Evolutionary conservation across 2,113 vertebrate genomes (phyloP).

Genomic region (Edolisoma coerulescens): DNA sequence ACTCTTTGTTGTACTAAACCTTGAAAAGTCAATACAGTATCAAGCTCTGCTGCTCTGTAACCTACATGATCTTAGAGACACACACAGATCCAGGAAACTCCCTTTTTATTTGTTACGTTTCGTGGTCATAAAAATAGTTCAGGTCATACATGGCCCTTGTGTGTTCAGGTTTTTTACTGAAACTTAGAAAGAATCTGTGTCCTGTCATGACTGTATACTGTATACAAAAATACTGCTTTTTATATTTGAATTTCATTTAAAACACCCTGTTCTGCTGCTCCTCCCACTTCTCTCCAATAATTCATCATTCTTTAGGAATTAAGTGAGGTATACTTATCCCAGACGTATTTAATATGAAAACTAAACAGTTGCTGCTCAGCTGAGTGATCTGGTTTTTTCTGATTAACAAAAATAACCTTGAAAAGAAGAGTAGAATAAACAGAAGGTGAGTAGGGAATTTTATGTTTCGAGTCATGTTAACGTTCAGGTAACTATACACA

Average conservation of each 20-base stretch:
- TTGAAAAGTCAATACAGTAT: not conserved
- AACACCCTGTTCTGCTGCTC: not conserved
- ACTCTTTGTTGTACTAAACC: not conserved
- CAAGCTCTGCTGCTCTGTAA: not conserved
- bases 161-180: not conserved
- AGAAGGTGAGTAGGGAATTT: not conserved
- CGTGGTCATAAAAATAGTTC: not conserved
- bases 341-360: not conserved
- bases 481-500: not conserved
- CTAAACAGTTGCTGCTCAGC: not conserved
- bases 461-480: not conserved
- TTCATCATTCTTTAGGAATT: not conserved
- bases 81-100: not conserved
- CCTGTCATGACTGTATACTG: not conserved
- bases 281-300: not conserved
- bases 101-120: not conserved
- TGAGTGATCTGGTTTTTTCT: not conserved
- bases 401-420: not conserved
- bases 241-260: not conserved
- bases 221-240: not conserved
- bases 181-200: not conserved
- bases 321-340: not conserved
- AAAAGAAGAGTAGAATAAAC: not conserved
- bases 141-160: rapidly evolving
- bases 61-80: rapidly evolving